A percentile compares a stretch with the other conserved stretches of the same genome.
Conservation (phyloP, 2,113 vertebrate genomes). For the Pampusana beccarii region DNA sequence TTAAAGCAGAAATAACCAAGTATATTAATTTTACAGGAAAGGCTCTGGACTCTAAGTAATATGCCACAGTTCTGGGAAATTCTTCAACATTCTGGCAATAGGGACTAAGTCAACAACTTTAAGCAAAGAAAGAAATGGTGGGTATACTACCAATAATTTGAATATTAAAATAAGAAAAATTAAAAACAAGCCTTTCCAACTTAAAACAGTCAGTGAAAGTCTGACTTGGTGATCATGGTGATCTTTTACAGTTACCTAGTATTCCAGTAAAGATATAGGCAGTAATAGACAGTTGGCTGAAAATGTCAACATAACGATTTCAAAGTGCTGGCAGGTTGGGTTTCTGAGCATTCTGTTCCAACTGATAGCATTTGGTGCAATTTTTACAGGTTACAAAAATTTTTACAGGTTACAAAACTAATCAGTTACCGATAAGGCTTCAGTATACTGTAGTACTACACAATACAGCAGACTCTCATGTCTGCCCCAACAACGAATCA, state of each 20-base stretch:
- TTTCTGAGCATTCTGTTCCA: neutral
- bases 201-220: neutral
- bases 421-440: neutral
- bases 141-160: neutral
- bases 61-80: neutral
- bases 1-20: neutral
- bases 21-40: neutral
- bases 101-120: neutral
- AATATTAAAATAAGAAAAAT: neutral
- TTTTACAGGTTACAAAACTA: neutral
- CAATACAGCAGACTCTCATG: neutral
- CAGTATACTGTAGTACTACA: neutral
- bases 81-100: neutral
- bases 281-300: neutral
- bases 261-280: neutral
- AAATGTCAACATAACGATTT: neutral
- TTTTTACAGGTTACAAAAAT: neutral
- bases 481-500: neutral
- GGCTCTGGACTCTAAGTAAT: neutral
- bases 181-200: neutral
- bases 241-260: neutral
- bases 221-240: neutral
- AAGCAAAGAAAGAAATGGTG: neutral
- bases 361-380: neutral
- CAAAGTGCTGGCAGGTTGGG: neutral